Evolutionary conservation across 2,888 invertebrate genomes (phyloP), one percentile per base, ranked within the genome.

Genomic region (Epirrita christyi): DNA sequence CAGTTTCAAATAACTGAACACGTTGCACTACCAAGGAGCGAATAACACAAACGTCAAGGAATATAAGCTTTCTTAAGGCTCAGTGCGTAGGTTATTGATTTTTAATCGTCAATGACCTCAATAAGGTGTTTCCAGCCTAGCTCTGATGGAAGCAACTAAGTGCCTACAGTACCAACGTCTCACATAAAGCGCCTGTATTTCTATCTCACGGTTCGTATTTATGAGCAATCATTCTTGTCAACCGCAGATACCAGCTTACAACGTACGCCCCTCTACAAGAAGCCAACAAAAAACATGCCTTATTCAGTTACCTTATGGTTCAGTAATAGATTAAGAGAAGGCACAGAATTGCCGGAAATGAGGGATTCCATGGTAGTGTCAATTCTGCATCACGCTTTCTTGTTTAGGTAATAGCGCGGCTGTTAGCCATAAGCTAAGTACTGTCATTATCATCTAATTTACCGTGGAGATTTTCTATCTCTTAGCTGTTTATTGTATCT

Each of bases 341-440:
- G 50, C 45, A 21, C 2, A 21, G 21, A 21, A 55, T 44, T 42
- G 58, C 32, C 57, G 66, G 64, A 63, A 66, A 61, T 42, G 48
- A 34, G 38, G 34, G 55, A 38, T 50, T 52, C 59, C 52, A 53
- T 58, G 50, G 51, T 15, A 55, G 63, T 63, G 63, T 61, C 63
- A 62, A 59, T 51, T 51, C 46, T 59, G 42, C 62, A 65, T 65
- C 67, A 67, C 67, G 67, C 67, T 67, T 67, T 67, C 67, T 67
- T 65, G 63, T 61, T 63, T 64, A 64, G 60, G 67, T 67, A 67
- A 67, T 67, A 61, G 61, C 64, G 42, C 41, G 41, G 54, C 55
- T 52, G 52, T 54, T 52, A 61, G 46, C 59, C 43, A 60, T 37
- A 55, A 58, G 50, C 60, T 65, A 61, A 67, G 55, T 59, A 62